Evolutionary conservation across 2,888 invertebrate species (phyloP).

Genomic region (Sarcophaga subvicina): DNA sequence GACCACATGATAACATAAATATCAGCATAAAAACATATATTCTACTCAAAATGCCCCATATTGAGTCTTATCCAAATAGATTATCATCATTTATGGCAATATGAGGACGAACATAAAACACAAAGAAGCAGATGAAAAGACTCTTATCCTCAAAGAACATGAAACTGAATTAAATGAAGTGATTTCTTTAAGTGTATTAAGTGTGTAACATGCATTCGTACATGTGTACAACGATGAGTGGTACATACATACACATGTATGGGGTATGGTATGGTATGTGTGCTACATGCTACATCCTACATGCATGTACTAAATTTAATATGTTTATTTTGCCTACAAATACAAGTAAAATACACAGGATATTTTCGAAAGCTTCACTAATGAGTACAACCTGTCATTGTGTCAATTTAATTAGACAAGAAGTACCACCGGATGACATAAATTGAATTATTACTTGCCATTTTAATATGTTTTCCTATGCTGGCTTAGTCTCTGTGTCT

Average conservation of each 20-base stretch:
- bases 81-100: too few relatives aligned
- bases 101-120: too few relatives aligned
- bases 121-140: too few relatives aligned
- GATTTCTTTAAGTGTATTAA: not conserved
- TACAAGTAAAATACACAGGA: not conserved
- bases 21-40: too few relatives aligned
- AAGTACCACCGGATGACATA: constrained; percentile 74
- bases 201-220: not conserved
- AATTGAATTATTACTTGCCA: constrained; percentile 78
- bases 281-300: not conserved
- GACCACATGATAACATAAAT: too few relatives aligned
- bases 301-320: not conserved
- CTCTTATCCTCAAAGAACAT: too few relatives aligned
- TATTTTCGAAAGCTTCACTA: constrained; percentile 67
- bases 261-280: not conserved
- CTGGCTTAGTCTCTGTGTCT: not conserved
- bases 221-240: not conserved
- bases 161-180: too few relatives aligned
- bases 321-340: not conserved
- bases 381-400: constrained; percentile 78
- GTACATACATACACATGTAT: too few relatives aligned
- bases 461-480: constrained; percentile 53
- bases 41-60: too few relatives aligned
- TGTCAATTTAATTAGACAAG: constrained; percentile 80
- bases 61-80: too few relatives aligned